A percentile compares a stretch with the other conserved stretches of the same genome.
Conservation (phyloP, 1,140 invertebrate species). For the Hyles vespertilio region DNA sequence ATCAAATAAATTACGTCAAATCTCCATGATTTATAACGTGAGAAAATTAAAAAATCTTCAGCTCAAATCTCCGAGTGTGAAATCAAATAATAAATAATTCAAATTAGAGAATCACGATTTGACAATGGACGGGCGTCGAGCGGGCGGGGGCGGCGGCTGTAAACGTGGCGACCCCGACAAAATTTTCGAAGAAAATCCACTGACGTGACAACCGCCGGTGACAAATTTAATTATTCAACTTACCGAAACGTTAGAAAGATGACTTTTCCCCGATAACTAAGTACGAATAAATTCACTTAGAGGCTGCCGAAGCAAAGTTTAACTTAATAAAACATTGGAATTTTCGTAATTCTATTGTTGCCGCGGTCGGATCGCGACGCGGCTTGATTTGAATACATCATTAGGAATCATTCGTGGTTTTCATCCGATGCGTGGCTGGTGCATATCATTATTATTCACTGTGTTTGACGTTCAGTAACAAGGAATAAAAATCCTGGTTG, state of each 20-base stretch:
- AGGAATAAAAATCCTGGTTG: too few species aligned
- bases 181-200: slow-evolving; percentile 64
- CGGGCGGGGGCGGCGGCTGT: slow-evolving; percentile 25
- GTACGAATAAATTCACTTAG: slow-evolving; percentile 74
- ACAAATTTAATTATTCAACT: slow-evolving; percentile 75
- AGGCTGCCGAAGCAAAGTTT: slow-evolving; percentile 68
- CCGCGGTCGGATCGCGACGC: slow-evolving; percentile 54
- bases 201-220: slow-evolving; percentile 64
- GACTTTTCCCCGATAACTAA: slow-evolving; percentile 72
- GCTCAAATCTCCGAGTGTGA: slow-evolving; percentile 38
- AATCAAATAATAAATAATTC: slow-evolving; percentile 74
- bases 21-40: slow-evolving; percentile 7
- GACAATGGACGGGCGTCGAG: slow-evolving; percentile 45
- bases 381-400: slow-evolving; percentile 65
- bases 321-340: slow-evolving; percentile 74
- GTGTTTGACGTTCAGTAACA: too few species aligned
- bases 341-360: slow-evolving; percentile 67
- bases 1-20: slow-evolving; percentile 12
- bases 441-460: too few species aligned
- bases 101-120: slow-evolving; percentile 67
- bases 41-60: slow-evolving; percentile 12
- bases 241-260: slow-evolving; percentile 72
- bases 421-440: too few species aligned
- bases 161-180: slow-evolving; percentile 58
- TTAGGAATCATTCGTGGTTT: slow-evolving; percentile 40